Percentiles rank a stretch among this genome's conserved stretches.
Conservation (phyloP, 2,113 vertebrate species). For the Deroptyus accipitrinus region DNA sequence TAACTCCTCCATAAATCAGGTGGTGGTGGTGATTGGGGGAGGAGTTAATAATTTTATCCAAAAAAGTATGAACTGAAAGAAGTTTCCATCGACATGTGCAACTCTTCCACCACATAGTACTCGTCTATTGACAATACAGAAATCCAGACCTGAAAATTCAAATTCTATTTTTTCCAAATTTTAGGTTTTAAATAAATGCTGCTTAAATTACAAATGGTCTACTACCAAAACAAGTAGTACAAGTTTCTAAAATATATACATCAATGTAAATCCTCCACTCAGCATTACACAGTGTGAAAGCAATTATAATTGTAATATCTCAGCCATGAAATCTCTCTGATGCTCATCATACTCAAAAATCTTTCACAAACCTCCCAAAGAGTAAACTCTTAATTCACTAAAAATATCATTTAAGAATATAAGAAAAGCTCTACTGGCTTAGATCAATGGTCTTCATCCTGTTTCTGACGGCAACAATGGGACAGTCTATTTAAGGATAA, state of each 20-base stretch:
- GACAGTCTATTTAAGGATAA: neutral
- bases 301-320: neutral
- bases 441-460: neutral
- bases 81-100: neutral
- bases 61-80: neutral
- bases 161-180: neutral
- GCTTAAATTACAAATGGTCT: neutral
- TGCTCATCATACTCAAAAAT: neutral
- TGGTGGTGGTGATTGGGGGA: rapidly evolving
- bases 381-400: neutral
- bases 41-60: neutral
- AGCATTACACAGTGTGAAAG: neutral
- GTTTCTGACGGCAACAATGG: neutral
- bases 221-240: neutral
- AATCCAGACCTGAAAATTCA: neutral
- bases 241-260: neutral
- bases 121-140: neutral
- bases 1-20: neutral
- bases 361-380: neutral
- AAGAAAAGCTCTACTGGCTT: neutral
- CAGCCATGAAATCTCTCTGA: neutral
- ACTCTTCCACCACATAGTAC: neutral
- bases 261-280: neutral
- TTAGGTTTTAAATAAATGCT: neutral
- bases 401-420: neutral